Percentiles rank a stretch among this genome's conserved stretches.
Evolutionary conservation across 2,113 vertebrate genomes (phyloP).

Genomic region (Vulpes ferrilata): DNA sequence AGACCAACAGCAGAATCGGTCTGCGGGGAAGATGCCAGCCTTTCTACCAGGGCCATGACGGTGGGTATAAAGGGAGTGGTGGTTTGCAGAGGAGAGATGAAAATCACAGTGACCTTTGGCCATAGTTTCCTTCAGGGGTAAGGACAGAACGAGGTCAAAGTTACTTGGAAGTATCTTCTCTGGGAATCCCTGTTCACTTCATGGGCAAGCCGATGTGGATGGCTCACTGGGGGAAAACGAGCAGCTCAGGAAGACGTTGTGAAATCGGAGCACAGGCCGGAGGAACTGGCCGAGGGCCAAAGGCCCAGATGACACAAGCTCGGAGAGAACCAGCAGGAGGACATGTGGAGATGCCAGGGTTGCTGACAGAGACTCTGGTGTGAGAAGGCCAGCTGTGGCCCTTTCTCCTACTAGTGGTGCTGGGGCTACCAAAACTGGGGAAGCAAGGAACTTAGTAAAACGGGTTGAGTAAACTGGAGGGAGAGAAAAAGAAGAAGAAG

Average conservation of each 20-base stretch:
- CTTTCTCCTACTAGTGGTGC: neutral
- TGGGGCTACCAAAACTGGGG: neutral
- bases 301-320: neutral
- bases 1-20: neutral
- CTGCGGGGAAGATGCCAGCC: neutral
- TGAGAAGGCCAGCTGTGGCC: neutral
- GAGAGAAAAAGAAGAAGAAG: neutral
- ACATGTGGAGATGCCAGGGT: neutral
- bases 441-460: neutral
- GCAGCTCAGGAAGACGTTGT: neutral
- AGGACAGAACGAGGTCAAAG: neutral
- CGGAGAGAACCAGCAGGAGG: neutral
- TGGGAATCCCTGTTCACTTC: neutral
- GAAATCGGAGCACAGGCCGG: neutral
- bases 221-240: neutral
- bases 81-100: neutral
- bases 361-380: neutral
- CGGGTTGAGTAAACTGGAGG: neutral
- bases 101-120: neutral
- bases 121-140: neutral
- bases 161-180: neutral
- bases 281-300: neutral
- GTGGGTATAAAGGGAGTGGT: neutral
- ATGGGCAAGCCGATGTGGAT: neutral
- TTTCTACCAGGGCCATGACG: neutral